phyloP scores from a whole-genome alignment of 2,888 invertebrate species.

The Drosophila aldrichi region DNA sequence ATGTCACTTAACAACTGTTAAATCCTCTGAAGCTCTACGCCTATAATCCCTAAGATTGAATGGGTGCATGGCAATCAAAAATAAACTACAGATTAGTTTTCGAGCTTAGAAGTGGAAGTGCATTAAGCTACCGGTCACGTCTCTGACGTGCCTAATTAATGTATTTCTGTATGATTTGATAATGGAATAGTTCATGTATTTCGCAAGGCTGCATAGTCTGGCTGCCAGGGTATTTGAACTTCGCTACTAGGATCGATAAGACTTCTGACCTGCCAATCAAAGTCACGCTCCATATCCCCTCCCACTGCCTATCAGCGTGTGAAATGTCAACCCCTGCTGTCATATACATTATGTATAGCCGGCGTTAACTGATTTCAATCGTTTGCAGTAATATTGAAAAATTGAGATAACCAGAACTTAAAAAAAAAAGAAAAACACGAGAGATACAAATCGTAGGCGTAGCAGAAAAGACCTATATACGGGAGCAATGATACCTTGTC shows the following conservation, averaged over 20 bases:
- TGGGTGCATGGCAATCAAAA: too few relatives aligned
- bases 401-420: constrained; percentile 6
- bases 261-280: constrained; percentile 5
- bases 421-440: background rate
- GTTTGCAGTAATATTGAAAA: background rate
- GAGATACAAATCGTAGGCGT: background rate
- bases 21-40: too few relatives aligned
- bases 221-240: background rate
- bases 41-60: too few relatives aligned
- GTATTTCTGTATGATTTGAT: background rate
- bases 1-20: too few relatives aligned
- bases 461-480: constrained; percentile 23
- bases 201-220: background rate
- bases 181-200: background rate
- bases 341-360: background rate
- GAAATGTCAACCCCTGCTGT: background rate
- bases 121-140: background rate
- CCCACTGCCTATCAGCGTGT: background rate
- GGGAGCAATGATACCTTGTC: constrained; percentile 8
- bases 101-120: background rate
- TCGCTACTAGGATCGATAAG: constrained; percentile 4
- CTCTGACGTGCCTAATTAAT: too few relatives aligned
- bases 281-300: background rate
- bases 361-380: constrained; percentile 17
- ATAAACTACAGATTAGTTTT: too few relatives aligned